phyloP scores from a whole-genome alignment of 2,888 invertebrate species.

The Pristionchus maxplancki region DNA sequence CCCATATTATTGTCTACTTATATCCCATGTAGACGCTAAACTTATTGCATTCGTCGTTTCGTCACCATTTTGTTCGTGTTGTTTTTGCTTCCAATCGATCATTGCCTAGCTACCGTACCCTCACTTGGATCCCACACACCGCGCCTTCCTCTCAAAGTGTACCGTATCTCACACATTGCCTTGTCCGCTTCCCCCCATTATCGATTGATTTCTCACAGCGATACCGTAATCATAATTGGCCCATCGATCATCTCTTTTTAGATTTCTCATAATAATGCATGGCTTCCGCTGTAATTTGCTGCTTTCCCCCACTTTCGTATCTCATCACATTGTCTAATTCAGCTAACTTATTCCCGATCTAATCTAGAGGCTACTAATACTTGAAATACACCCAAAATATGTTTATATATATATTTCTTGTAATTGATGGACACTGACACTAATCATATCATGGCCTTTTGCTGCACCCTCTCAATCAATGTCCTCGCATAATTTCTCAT shows the following conservation, averaged over 20 bases:
- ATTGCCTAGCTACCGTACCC: conserved; percentile 40
- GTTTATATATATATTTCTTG: not conserved
- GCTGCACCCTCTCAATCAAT: not conserved
- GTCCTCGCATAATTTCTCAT: conserved; percentile 26
- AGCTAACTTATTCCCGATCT: conserved; percentile 23
- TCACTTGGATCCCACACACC: conserved; percentile 43
- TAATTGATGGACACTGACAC: conserved; percentile 4
- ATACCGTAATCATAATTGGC: not conserved
- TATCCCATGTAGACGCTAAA: conserved; percentile 21
- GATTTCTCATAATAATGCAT: conserved; percentile 27
- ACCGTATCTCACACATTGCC: conserved; percentile 47
- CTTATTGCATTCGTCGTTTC: not conserved
- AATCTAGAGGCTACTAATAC: conserved; percentile 7
- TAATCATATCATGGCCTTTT: conserved; percentile 32
- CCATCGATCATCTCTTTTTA: not conserved
- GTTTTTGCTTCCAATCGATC: conserved; percentile 18
- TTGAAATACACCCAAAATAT: conserved; percentile 29
- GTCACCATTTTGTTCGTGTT: not conserved
- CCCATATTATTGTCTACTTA: conserved; percentile 1
- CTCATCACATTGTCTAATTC: conserved; percentile 8
- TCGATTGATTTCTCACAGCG: not conserved
- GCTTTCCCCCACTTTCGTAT: conserved; percentile 19
- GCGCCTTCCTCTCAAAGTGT: conserved; percentile 36
- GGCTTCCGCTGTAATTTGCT: conserved; percentile 25
- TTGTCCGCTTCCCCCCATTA: not conserved